Base-by-base conservation (phyloP, 1,140 invertebrate genomes). In the Dysdera silvatica region DNA sequence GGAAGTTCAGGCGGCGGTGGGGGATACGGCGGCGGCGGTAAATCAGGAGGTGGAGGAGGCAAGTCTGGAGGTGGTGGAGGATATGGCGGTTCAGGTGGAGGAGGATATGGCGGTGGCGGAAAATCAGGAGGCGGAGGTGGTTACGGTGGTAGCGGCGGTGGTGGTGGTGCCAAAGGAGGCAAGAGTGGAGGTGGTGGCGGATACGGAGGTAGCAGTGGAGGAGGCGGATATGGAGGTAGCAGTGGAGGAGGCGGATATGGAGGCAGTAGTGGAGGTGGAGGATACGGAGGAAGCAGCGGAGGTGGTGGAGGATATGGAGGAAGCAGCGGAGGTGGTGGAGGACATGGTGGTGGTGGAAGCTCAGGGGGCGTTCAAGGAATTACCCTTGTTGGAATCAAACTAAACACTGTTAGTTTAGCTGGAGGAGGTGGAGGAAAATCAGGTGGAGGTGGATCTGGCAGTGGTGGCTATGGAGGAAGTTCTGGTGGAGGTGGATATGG, bases 111-210 rank as follows among this genome's bases (percentile, higher is more conserved):
- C 8, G 67, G 68, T 6, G n/a, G 12, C 5, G 51, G 20, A 32
- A 18, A 20, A 18, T 68, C 14, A 18, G 54, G 16, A 7, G 58
- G 47, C 12, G 68, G 32, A n/a, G 60, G 65, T 41, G 43, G 63
- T 49, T 48, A 45, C 24, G 62, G 70, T 63, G 66, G 67, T 54
- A 45, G 63, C 62, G 60, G 56, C 31, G 66, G 45, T 0, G 48
- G 68, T 32, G 65, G 57, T 20, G 52, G 37, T 29, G 61, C 61
- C 16, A 37, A 48, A 10, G 60, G 54, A 2, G 59, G 66, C 3
- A 28, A 26, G 1, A 48, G 29, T 35, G 43, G 33, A 18, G 57
- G 47, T 16, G 66, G 23, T 28, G 61, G 66, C 33, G 35, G 60
- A 37, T 48, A 43, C 29, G 62, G 69, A 66, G 66, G 67, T 53